phyloP scores from a whole-genome alignment of 2,113 vertebrate species.

The Zootoca vivipara region DNA sequence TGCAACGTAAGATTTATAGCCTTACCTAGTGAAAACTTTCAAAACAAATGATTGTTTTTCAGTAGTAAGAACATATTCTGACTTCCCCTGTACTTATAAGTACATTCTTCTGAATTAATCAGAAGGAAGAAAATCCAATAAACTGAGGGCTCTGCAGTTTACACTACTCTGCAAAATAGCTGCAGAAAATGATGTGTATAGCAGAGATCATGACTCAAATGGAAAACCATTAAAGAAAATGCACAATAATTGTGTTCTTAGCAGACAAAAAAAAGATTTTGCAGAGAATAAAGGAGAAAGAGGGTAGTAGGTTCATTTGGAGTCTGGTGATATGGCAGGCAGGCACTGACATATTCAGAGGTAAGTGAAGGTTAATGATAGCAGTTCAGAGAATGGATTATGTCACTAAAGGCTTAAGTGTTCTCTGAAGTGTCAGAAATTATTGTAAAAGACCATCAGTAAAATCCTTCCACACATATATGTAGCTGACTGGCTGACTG shows the following conservation, averaged over 20 bases:
- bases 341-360: constrained; percentile 35
- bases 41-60: not conserved
- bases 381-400: constrained; percentile 1
- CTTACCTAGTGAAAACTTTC: not conserved
- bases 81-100: constrained; percentile 43
- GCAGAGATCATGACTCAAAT: constrained; percentile 11
- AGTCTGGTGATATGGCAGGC: constrained; percentile 32
- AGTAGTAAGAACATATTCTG: not conserved
- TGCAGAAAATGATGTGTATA: constrained; percentile 29
- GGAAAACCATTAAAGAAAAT: constrained; percentile 43
- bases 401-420: constrained; percentile 27
- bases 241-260: constrained; percentile 38
- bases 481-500: too few relatives aligned
- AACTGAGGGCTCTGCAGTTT: constrained; percentile 21
- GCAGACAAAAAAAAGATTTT: constrained; percentile 23
- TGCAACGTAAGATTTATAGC: not conserved
- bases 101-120: constrained; percentile 43
- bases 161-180: constrained; percentile 39
- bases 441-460: not conserved
- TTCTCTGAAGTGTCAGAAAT: not conserved
- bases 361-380: constrained; percentile 36
- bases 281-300: constrained; percentile 24
- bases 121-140: constrained; percentile 31
- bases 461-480: not conserved
- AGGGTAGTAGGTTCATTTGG: not conserved